Conservation (phyloP, 2,888 invertebrate species). For the Pilophorus perplexus region DNA sequence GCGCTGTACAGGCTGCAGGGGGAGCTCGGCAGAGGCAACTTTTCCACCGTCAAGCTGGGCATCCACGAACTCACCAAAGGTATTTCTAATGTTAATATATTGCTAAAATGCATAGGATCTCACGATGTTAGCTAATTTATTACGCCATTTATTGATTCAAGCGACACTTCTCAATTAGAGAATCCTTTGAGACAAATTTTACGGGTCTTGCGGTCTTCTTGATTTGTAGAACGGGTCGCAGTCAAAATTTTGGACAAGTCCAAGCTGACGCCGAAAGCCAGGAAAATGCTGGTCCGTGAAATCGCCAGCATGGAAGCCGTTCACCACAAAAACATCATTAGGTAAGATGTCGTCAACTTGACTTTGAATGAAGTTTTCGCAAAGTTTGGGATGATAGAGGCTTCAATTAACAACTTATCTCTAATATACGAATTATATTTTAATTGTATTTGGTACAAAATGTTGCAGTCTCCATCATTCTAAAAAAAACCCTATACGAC, state of each 20-base stretch:
- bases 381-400: no score
- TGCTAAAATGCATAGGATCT: not conserved
- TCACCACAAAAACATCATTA: conserved; percentile 69
- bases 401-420: no score
- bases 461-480: no score
- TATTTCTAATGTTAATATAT: conserved; percentile 49
- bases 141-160: no score
- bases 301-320: conserved; percentile 68
- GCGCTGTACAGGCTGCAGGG: conserved; percentile 72
- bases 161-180: no score
- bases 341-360: conserved; percentile 52
- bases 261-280: conserved; percentile 66
- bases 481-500: no score
- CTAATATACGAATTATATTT: no score
- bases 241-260: conserved; percentile 72
- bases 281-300: conserved; percentile 66
- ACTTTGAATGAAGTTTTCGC: no score
- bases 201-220: no score
- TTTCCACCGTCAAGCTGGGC: conserved; percentile 74
- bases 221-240: conserved; percentile 65
- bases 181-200: not conserved
- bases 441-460: no score
- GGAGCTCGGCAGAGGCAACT: conserved; percentile 74
- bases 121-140: not conserved
- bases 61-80: conserved; percentile 72